These are phyloP conservation scores for Oryzias curvinotus DNA, from an alignment of 2,113 vertebrate species.

Conservation along the genomic window DNA sequence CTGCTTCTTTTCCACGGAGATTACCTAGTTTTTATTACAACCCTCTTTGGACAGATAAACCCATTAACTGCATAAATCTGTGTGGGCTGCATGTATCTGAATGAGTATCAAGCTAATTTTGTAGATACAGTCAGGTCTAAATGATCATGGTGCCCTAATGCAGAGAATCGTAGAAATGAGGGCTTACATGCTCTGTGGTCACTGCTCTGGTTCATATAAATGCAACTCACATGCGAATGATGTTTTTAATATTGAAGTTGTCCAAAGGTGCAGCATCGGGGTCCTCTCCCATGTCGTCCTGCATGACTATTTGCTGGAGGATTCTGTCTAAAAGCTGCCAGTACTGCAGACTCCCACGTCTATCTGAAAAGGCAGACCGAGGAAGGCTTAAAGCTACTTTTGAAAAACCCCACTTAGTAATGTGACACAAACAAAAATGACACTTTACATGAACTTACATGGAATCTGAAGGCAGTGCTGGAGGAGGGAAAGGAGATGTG, in stretches of 20 bases:
- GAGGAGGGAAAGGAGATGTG: slow-evolving; percentile 93
- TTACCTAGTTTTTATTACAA: too few species aligned
- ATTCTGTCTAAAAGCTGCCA: slow-evolving; percentile 97
- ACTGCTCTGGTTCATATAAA: not conserved
- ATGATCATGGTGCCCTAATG: too few species aligned
- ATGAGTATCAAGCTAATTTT: too few species aligned
- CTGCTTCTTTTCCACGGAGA: too few species aligned
- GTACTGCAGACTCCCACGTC: slow-evolving; percentile 88
- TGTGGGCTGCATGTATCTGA: too few species aligned
- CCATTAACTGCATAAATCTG: too few species aligned
- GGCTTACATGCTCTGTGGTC: too few species aligned
- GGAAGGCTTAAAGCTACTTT: not conserved
- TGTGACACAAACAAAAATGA: not conserved
- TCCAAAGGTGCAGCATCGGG: slow-evolving; percentile 89
- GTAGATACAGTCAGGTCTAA: too few species aligned
- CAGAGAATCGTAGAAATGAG: too few species aligned
- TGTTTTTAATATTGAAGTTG: slow-evolving; percentile 96
- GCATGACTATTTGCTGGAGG: slow-evolving; percentile 95
- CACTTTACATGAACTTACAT: slow-evolving; percentile 67
- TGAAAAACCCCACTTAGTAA: not conserved
- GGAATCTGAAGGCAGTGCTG: slow-evolving; percentile 97
- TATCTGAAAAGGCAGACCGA: slow-evolving; percentile 77
- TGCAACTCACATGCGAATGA: slow-evolving; percentile 91
- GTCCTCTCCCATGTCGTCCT: slow-evolving; percentile 92
- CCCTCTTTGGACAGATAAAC: too few species aligned